Percentiles rank a stretch among this genome's conserved stretches.
phyloP scores from a whole-genome alignment of 37 sponge, comb jelly and placozoan genomes.

The Cliona cf. orientalis region DNA sequence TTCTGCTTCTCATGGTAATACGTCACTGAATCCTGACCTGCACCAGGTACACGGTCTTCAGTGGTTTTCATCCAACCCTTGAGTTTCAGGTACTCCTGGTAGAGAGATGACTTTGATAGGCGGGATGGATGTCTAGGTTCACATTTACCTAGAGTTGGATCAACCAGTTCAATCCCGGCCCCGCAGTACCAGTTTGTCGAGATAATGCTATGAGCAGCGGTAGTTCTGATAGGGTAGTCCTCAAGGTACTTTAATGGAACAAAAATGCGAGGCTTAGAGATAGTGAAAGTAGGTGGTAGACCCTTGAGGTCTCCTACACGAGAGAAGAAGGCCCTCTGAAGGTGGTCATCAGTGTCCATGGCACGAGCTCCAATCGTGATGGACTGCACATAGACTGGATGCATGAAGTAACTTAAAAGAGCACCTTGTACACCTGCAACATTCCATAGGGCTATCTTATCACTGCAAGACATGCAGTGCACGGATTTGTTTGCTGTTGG shows the following conservation, averaged over 20 bases:
- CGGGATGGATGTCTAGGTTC: background rate
- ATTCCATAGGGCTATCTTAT: slow-evolving; percentile 87
- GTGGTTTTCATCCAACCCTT: background rate
- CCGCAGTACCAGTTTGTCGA: slow-evolving; percentile 7
- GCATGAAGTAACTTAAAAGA: slow-evolving; percentile 64
- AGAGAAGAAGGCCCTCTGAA: slow-evolving; percentile 1
- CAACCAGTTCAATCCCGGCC: background rate
- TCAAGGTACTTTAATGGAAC: background rate
- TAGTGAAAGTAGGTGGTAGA: slow-evolving; percentile 6
- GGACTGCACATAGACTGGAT: slow-evolving; percentile 76
- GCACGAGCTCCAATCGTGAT: slow-evolving; percentile 50
- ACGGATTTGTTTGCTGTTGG: slow-evolving; percentile 64
- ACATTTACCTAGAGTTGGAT: background rate
- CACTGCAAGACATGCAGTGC: slow-evolving; percentile 84
- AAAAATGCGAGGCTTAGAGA: background rate
- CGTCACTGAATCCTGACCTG: background rate
- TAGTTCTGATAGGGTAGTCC: background rate
- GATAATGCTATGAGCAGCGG: background rate
- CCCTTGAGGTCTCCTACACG: background rate
- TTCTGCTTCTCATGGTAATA: background rate
- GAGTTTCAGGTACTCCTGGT: background rate
- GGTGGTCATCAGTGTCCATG: slow-evolving; percentile 10
- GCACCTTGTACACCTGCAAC: slow-evolving; percentile 77
- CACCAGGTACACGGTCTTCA: background rate
- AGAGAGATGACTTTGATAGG: background rate